phyloP scores from a whole-genome alignment of 1,140 invertebrate species.

The Eulimnadia texana region DNA sequence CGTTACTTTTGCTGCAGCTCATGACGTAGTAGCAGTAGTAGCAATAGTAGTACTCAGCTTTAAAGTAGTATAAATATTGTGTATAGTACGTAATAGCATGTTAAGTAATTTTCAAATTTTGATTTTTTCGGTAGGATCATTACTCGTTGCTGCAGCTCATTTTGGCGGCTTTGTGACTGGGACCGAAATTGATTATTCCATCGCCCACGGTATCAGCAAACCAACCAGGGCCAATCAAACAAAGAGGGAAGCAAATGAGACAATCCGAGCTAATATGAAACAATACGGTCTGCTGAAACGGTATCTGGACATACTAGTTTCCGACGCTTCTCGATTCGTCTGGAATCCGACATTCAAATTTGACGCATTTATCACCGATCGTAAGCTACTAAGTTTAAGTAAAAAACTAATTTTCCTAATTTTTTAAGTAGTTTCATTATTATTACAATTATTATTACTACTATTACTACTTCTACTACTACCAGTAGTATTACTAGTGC shows the following conservation, averaged over 20 bases:
- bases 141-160: constrained; percentile 78
- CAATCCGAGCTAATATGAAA: constrained; percentile 62
- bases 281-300: constrained; percentile 62
- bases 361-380: constrained; percentile 86
- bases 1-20: too few species aligned
- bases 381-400: constrained; percentile 53
- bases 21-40: too few species aligned
- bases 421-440: too few species aligned
- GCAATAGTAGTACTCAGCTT: too few species aligned
- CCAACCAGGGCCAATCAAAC: constrained; percentile 43
- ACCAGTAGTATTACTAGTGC: too few species aligned
- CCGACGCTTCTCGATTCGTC: constrained; percentile 68
- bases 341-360: constrained; percentile 55
- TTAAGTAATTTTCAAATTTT: too few species aligned
- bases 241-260: constrained; percentile 64
- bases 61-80: too few species aligned
- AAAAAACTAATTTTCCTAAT: too few species aligned
- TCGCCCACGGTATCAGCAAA: constrained; percentile 72
- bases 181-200: constrained; percentile 84
- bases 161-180: constrained; percentile 82
- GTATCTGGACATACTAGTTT: constrained; percentile 77
- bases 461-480: too few species aligned
- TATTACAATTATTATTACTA: too few species aligned
- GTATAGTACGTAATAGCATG: too few species aligned
- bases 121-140: constrained; percentile 48